Conservation (phyloP, 2,888 invertebrate genomes). For the Caenorhabditis macrosperma region DNA sequence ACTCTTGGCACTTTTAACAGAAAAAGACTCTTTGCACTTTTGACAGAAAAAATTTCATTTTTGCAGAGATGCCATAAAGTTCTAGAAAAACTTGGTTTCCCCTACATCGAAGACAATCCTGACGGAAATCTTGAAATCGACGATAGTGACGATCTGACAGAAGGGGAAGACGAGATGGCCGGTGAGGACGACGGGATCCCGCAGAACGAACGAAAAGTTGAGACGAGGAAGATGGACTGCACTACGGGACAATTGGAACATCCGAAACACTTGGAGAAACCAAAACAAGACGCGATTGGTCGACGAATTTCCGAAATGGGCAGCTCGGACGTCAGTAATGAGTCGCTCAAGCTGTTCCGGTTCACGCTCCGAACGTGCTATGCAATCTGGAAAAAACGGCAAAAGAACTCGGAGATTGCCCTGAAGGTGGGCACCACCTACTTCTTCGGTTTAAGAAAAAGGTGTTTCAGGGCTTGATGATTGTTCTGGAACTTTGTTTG, state of each 20-base stretch:
- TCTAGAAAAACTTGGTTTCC: conserved; percentile 22
- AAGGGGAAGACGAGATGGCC: conserved; percentile 41
- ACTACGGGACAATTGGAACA: conserved; percentile 30
- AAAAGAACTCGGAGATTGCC: conserved; percentile 69
- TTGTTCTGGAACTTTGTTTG: conserved; percentile 73
- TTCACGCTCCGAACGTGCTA: conserved; percentile 43
- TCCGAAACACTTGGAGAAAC: conserved; percentile 17
- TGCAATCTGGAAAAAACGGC: conserved; percentile 65
- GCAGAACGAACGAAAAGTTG: conserved; percentile 32
- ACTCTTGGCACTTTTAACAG: neutral
- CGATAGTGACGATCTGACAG: conserved; percentile 43
- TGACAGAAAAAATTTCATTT: neutral
- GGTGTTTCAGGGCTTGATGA: conserved; percentile 71
- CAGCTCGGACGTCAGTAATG: neutral
- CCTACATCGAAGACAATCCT: neutral
- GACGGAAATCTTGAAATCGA: conserved; percentile 10
- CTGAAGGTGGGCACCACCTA: conserved; percentile 60
- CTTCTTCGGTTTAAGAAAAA: too few relatives aligned
- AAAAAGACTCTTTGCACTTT: neutral
- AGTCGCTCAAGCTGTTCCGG: conserved; percentile 15
- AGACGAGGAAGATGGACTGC: conserved; percentile 41
- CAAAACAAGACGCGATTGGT: neutral
- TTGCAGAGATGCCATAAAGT: conserved; percentile 45
- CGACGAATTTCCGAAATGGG: conserved; percentile 4
- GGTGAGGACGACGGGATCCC: conserved; percentile 32